A percentile compares a stretch with the other conserved stretches of the same genome.
Evolutionary conservation across 2,113 vertebrate species (phyloP).

Genomic region (Crocuta crocuta): DNA sequence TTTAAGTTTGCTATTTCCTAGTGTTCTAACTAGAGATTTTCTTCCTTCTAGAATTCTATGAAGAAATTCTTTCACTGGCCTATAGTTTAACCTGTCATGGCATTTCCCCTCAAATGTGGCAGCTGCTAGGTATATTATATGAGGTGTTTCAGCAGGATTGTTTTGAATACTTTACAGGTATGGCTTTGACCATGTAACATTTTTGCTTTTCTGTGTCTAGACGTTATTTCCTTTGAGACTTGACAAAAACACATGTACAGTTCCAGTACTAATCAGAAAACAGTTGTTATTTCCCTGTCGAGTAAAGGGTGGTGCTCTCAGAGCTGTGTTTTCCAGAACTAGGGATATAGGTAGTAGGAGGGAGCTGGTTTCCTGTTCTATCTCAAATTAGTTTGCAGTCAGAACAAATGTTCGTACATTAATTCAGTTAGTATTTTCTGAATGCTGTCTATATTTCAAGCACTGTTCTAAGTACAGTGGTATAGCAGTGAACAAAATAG

Average conservation of each 20-base stretch:
- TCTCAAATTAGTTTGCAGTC: slow-evolving; percentile 12
- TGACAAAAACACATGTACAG: neutral
- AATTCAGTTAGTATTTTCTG: neutral
- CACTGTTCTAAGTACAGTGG: neutral
- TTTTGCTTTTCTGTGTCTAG: slow-evolving; percentile 45
- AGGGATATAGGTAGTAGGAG: neutral
- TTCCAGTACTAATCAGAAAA: slow-evolving; percentile 20
- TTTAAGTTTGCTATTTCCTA: slow-evolving; percentile 43
- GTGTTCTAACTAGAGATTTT: slow-evolving; percentile 43
- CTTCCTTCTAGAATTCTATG: slow-evolving; percentile 95
- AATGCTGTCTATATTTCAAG: neutral
- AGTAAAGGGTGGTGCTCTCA: neutral
- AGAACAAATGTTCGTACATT: neutral
- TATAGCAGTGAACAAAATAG: neutral
- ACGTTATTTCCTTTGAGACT: neutral
- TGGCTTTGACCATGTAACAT: neutral
- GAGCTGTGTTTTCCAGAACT: neutral
- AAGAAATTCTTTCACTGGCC: slow-evolving; percentile 97
- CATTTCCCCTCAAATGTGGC: slow-evolving; percentile 98
- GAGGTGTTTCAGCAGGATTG: slow-evolving; percentile 98
- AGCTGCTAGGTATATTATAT: slow-evolving; percentile 94
- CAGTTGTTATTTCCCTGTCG: neutral
- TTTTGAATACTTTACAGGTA: slow-evolving; percentile 98
- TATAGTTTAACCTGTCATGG: slow-evolving; percentile 96
- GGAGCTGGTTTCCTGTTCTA: neutral